Evolutionary conservation across 2,888 invertebrate species (phyloP).

Genomic region (Macrophya annulata): DNA sequence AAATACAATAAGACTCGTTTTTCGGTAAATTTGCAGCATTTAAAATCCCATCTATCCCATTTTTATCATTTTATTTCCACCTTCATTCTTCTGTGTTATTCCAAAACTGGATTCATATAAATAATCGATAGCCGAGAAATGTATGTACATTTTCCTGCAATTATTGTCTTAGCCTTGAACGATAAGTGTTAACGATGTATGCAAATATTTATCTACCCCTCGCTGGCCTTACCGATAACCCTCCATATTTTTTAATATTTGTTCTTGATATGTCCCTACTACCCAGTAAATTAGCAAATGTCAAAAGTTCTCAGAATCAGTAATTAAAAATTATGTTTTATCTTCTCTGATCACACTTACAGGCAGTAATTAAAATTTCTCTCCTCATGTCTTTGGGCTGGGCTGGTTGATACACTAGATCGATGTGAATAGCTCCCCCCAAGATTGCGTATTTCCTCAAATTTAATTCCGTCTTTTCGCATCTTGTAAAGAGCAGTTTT

Average conservation of each 20-base stretch:
- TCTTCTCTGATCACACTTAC: constrained; percentile 80
- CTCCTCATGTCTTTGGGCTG: constrained; percentile 85
- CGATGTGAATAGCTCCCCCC: constrained; percentile 89
- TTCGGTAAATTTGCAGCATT: not conserved
- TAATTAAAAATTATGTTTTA: not conserved
- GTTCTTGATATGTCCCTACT: not conserved
- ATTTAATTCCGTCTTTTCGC: constrained; percentile 83
- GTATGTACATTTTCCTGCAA: not conserved
- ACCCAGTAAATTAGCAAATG: not conserved
- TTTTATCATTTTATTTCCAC: not conserved
- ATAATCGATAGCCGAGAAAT: too few species aligned
- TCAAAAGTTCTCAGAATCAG: not conserved
- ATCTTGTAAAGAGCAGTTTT: constrained; percentile 70
- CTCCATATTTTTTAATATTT: not conserved
- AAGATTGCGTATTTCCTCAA: constrained; percentile 88
- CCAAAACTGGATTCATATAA: not conserved
- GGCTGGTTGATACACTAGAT: constrained; percentile 89
- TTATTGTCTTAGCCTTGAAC: not conserved
- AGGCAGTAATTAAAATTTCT: constrained; percentile 81
- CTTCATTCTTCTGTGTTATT: not conserved
- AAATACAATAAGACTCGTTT: not conserved
- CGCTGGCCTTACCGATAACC: not conserved
- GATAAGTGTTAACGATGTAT: not conserved
- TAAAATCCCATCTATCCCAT: not conserved
- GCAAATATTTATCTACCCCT: not conserved